Conservation (phyloP, 1,140 invertebrate genomes). For the Chymomyza costata region DNA sequence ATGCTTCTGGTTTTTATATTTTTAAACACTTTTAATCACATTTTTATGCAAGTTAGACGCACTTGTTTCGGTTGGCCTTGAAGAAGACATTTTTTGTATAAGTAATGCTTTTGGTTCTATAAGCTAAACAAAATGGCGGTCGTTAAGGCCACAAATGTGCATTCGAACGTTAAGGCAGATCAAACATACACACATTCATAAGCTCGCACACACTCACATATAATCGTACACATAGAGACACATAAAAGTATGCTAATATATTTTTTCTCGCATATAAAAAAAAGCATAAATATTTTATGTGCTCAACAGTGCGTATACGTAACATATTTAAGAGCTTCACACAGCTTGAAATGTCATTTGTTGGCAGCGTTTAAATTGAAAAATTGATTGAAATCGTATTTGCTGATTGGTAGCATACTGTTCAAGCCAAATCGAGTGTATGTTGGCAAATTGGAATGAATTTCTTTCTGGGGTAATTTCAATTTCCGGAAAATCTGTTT, state of each 20-base stretch:
- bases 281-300: conserved; percentile 63
- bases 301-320: conserved; percentile 64
- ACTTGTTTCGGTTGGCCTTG: no score
- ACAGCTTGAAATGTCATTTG: conserved; percentile 41
- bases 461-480: no score
- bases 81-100: no score
- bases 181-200: conserved; percentile 9
- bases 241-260: conserved; percentile 66
- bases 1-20: neutral
- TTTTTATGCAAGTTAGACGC: no score
- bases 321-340: conserved; percentile 61
- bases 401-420: no score
- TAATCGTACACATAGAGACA: conserved; percentile 4
- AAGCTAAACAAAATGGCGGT: conserved; percentile 10
- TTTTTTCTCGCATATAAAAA: conserved; percentile 33
- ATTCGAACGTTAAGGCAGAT: conserved; percentile 8
- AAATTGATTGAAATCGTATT: conserved; percentile 33
- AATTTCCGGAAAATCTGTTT: no score
- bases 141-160: neutral
- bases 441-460: no score
- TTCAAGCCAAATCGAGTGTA: no score
- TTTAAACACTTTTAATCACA: no score
- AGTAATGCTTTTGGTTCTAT: conserved; percentile 41
- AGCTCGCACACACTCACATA: conserved; percentile 1
- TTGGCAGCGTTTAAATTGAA: conserved; percentile 28